phyloP scores from a whole-genome alignment of 2,797 vertebrate species.

The Hippoglossus hippoglossus region DNA sequence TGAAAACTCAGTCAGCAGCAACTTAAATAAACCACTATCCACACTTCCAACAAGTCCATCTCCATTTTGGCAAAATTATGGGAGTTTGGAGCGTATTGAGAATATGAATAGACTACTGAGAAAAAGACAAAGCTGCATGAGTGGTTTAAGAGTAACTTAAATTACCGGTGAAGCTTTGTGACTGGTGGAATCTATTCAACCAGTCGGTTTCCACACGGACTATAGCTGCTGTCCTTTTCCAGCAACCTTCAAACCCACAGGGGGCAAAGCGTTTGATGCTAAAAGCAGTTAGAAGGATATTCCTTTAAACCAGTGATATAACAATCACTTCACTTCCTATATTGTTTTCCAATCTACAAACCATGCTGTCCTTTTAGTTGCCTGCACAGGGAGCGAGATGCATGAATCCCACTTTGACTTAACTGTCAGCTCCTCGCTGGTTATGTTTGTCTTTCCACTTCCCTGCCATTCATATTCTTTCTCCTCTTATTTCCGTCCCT shows the following conservation, averaged over 20 bases:
- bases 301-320: background rate
- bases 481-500: slow-evolving; percentile 20
- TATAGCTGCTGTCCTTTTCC: background rate
- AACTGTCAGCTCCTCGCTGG: background rate
- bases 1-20: no score
- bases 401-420: background rate
- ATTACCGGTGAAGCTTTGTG: slow-evolving; percentile 5
- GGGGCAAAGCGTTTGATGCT: background rate
- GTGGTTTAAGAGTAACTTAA: background rate
- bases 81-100: background rate
- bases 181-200: slow-evolving; percentile 13
- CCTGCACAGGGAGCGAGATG: background rate
- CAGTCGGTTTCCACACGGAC: slow-evolving; percentile 6
- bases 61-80: background rate
- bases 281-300: background rate
- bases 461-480: slow-evolving; percentile 1
- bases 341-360: slow-evolving; percentile 5
- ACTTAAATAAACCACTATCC: background rate
- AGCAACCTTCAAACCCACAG: background rate
- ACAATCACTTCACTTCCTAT: background rate
- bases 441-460: background rate
- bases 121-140: background rate
- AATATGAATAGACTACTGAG: background rate
- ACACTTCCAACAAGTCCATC: background rate
- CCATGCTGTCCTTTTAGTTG: background rate